Evolutionary conservation across 2,888 invertebrate species (phyloP), one percentile per base, ranked within the genome.

Genomic region (Hyposoter didymator): DNA sequence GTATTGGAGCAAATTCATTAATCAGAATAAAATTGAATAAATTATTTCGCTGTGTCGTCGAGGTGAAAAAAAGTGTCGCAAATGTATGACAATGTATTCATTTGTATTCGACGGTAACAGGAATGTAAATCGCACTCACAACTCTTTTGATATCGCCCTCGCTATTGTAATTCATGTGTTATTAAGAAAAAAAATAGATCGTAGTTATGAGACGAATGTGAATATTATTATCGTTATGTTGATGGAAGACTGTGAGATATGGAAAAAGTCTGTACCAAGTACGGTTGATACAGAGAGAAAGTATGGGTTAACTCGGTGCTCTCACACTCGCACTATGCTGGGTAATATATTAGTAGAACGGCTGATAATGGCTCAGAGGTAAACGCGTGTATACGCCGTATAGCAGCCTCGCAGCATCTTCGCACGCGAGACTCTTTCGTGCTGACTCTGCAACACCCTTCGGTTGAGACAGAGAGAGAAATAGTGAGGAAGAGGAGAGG

Each of bases 271-370:
- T 79, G 45, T 52, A 66, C 64, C 12, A 43, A 62, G 69, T 39
- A 47, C 52, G 55, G 45, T 67, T 45, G 76, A 62, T 79, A 79
- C 52, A 73, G 79, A 80, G 85, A 85, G 85, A 85, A 85, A 85
- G 85, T 85, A 67, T 72, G 49, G 75, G 72, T 76, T 85, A 85
- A 82, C 85, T 75, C 39, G 82, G 75, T 79, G 79, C 82, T 84
- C 78, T 76, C 69, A 35, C 84, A 45, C 82, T 82, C 70, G 75
- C 75, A 79, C 75, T 82, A 79, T 67, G 55, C 66, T 74, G 35
- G 3, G 39, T 81, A 78, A 39, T 59, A 69, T 82, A 82, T 73
- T 62, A 78, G 73, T 78, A 49, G 75, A 28, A 52, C 78, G 66
- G 64, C 39, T 85, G 75, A 73, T 73, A 73, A 79, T 72, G 75